phyloP scores from a whole-genome alignment of 2,888 invertebrate species.

The Leptopterna dolabrata region DNA sequence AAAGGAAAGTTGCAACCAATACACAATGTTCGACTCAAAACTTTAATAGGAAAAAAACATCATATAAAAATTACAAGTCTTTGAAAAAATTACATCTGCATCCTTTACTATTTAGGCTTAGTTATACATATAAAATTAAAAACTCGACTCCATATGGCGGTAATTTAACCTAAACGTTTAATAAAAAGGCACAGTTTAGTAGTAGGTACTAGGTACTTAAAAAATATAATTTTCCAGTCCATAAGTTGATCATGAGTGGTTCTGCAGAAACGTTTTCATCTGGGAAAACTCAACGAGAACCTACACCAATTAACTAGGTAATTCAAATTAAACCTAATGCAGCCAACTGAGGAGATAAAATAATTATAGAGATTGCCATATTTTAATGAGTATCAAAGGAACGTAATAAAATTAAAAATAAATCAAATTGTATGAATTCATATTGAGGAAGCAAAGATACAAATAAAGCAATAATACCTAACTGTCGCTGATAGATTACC shows the following conservation, averaged over 20 bases:
- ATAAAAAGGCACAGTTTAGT: neutral
- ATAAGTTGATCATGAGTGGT: neutral
- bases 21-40: neutral
- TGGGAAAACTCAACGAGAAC: constrained; percentile 24
- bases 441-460: too few relatives aligned
- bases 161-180: neutral
- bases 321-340: neutral
- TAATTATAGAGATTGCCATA: neutral
- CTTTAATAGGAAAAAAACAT: neutral
- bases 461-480: too few relatives aligned
- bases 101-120: neutral
- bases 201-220: neutral
- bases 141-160: neutral
- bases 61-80: neutral
- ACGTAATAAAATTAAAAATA: too few relatives aligned
- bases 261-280: constrained; percentile 16
- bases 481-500: too few relatives aligned
- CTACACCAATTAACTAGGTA: neutral
- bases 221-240: neutral
- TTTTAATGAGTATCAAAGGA: neutral
- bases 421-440: too few relatives aligned
- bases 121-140: neutral
- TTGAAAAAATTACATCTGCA: neutral
- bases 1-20: too few relatives aligned
- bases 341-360: neutral